Conservation (phyloP, 2,888 invertebrate species). For the Philaethria dido region DNA sequence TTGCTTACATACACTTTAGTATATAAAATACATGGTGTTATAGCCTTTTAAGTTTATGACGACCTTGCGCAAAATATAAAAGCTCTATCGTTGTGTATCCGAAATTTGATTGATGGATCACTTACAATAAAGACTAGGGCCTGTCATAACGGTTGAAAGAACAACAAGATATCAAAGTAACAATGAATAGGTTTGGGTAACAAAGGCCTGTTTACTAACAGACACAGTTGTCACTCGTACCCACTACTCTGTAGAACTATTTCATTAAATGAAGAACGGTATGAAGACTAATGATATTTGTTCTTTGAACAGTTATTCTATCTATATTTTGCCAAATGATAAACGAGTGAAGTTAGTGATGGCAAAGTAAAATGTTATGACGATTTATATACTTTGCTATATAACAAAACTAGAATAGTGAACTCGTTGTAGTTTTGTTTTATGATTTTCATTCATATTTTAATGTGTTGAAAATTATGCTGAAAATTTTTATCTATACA, state of each 20-base stretch:
- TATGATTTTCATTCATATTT: too few species aligned
- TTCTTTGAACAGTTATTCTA: not conserved
- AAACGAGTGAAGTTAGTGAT: not conserved
- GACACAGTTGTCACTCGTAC: not conserved
- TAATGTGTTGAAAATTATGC: too few species aligned
- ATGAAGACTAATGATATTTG: constrained; percentile 1
- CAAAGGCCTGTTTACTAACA: constrained; percentile 5
- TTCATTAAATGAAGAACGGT: not conserved
- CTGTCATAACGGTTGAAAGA: constrained; percentile 7
- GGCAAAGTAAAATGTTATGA: too few species aligned
- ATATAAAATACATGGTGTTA: not conserved
- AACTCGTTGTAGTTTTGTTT: too few species aligned
- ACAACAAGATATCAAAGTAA: constrained; percentile 3
- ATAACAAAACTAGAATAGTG: too few species aligned
- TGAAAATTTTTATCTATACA: too few species aligned
- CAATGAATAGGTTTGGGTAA: constrained; percentile 5
- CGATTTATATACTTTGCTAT: too few species aligned
- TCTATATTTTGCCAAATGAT: not conserved
- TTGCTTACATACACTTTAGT: not conserved
- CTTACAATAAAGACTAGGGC: constrained; percentile 22
- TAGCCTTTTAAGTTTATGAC: constrained; percentile 49
- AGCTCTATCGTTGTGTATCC: constrained; percentile 27
- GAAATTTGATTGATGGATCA: constrained; percentile 37
- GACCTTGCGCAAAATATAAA: constrained; percentile 50
- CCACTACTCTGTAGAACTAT: not conserved